Base-by-base conservation (phyloP, 2,113 vertebrate species). In the Lonchura striata region DNA sequence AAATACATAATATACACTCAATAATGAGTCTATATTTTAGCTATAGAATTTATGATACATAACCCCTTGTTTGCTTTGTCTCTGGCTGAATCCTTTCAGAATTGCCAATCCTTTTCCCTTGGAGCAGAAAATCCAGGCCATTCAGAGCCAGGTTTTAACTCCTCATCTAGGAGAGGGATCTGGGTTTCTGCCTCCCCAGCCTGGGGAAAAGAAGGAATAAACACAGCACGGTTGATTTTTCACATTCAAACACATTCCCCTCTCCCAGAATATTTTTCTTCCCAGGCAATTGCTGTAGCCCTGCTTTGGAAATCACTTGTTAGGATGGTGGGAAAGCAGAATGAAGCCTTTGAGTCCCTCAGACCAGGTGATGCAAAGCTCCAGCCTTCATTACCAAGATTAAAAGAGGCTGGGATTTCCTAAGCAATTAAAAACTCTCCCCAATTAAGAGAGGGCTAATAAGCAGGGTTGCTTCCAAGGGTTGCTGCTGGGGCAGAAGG, bases 351-450 rank as follows among this genome's bases (percentile, higher is more conserved):
- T 92, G 71, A 93, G 82, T 27, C 31, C 57, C 56, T 27, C 1
- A 0, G 47, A 57, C 53, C 86, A 90, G 69, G 65, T 84, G 66
- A 93, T 85, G 47, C 88, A 90, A 96, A 94, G 72, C 64, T 83
- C 70, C 75, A 78, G 41, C 71, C 60, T 90, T 89, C 90, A 75
- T 79, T 82, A 88, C 50, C 41, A 8, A 82, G 94, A 96, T 87
- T 88, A 87, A 95, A 96, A 95, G 68, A 64, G 39, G 74, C 39
- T 59, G 27, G 39, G 63, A 42, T 90, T 95, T 88, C 90, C 65
- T 79, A 92, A 83, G 92, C 87, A 95, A 96, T 96, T 97, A 95
- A 88, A 87, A 92, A 7, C 56, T 27, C 72, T 47, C 61, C 53
- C 92, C 91, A 92, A 96, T 95, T 96, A 97, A 92, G 64, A 31